These are phyloP conservation scores for Drosophila tsacasi DNA, from an alignment of 1,140 invertebrate genomes.

Conservation along the genomic window DNA sequence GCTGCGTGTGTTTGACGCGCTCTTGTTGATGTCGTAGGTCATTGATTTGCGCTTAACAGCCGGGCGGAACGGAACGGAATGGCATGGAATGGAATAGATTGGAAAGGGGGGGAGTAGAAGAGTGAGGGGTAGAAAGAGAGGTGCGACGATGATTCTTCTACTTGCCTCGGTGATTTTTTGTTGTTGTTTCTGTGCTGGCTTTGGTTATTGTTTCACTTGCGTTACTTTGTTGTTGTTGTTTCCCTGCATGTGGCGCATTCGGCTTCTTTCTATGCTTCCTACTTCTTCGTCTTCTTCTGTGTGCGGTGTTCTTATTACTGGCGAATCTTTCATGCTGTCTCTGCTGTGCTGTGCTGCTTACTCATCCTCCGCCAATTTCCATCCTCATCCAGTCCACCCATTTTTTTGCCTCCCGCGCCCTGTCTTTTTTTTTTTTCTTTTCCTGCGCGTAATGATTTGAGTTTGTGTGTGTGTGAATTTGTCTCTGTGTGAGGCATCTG, in stretches of 20 bases:
- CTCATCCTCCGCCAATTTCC: slow-evolving; percentile 17
- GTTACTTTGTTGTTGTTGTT: slow-evolving; percentile 43
- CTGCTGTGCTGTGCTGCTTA: slow-evolving; percentile 15
- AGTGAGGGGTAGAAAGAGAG: neutral
- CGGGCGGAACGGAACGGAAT: slow-evolving; percentile 42
- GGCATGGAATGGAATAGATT: slow-evolving; percentile 15
- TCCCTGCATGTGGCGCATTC: slow-evolving; percentile 78
- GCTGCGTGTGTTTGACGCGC: slow-evolving; percentile 45
- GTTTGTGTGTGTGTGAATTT: slow-evolving; percentile 37
- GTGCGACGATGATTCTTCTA: slow-evolving; percentile 34
- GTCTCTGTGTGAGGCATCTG: slow-evolving; percentile 52
- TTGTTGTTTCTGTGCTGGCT: slow-evolving; percentile 44
- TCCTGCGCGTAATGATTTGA: slow-evolving; percentile 63
- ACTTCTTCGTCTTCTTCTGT: slow-evolving; percentile 15
- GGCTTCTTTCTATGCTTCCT: slow-evolving; percentile 30
- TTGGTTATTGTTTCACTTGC: slow-evolving; percentile 58
- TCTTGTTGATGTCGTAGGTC: slow-evolving; percentile 80
- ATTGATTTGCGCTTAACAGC: slow-evolving; percentile 81
- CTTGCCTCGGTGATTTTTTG: slow-evolving; percentile 36
- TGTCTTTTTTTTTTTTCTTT: slow-evolving; percentile 34
- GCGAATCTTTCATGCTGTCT: slow-evolving; percentile 39
- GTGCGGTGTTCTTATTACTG: slow-evolving; percentile 51
- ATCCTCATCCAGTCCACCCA: slow-evolving; percentile 19
- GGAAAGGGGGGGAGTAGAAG: slow-evolving; percentile 24
- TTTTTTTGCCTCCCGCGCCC: slow-evolving; percentile 25